phyloP scores from a whole-genome alignment of 2,797 vertebrate genomes.

The Pseudochirops cupreus region DNA sequence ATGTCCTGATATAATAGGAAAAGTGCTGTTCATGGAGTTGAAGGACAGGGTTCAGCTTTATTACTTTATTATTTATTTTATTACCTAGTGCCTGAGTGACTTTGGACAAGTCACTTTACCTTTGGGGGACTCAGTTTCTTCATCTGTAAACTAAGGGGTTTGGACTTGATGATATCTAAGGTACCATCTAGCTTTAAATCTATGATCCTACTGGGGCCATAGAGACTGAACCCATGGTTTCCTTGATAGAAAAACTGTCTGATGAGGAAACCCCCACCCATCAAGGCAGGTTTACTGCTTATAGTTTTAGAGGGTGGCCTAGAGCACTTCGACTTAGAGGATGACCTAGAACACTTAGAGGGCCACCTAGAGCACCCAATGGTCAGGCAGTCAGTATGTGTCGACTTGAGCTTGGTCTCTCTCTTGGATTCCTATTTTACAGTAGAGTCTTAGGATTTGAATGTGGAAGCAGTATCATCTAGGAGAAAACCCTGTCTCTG shows the following conservation, averaged over 20 bases:
- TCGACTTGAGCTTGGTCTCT: not conserved
- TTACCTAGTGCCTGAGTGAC: not conserved
- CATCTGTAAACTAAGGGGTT: not conserved
- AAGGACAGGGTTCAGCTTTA: not conserved
- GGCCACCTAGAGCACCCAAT: not conserved
- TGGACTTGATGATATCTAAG: too few relatives aligned
- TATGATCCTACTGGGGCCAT: not conserved
- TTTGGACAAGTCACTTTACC: not conserved
- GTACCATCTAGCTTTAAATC: not conserved
- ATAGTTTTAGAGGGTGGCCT: accelerated
- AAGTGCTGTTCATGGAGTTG: not conserved
- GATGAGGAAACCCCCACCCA: not conserved
- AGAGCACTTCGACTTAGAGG: not conserved
- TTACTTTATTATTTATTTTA: not conserved
- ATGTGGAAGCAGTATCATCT: not conserved
- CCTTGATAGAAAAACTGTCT: not conserved
- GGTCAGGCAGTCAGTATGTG: not conserved
- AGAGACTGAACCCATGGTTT: not conserved
- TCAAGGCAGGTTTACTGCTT: not conserved
- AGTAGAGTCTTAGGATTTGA: not conserved
- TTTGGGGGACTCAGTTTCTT: not conserved
- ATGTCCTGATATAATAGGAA: not conserved
- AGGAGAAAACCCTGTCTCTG: not conserved
- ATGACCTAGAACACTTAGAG: not conserved
- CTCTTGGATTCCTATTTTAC: not conserved